phyloP scores from a whole-genome alignment of 1,140 invertebrate genomes.

The Drosophila punjabiensis region DNA sequence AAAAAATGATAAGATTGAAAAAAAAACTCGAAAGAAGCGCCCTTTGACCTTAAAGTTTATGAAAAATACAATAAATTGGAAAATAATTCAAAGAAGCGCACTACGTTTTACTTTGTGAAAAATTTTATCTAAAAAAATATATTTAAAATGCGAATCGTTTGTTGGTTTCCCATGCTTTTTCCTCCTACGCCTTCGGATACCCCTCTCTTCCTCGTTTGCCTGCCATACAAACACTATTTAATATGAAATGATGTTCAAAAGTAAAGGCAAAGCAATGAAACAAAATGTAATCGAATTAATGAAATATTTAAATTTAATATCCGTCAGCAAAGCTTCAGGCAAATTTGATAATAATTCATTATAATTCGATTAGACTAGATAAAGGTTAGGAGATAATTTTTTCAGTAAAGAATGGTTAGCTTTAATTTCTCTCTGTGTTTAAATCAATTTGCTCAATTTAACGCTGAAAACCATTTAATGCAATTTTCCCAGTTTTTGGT shows the following conservation, averaged over 20 bases:
- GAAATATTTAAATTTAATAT: background rate
- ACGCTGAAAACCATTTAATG: constrained; percentile 15
- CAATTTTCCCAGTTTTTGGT: constrained; percentile 15
- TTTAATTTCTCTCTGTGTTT: background rate
- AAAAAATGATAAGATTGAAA: no score
- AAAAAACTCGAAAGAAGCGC: no score
- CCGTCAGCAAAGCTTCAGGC: background rate
- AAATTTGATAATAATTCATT: no score
- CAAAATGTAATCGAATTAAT: background rate
- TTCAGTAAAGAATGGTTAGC: background rate
- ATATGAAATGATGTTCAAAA: background rate
- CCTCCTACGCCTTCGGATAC: no score
- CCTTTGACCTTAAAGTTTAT: no score
- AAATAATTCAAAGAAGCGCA: no score
- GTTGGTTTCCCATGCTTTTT: no score
- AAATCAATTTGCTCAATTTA: constrained; percentile 14
- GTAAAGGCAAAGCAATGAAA: background rate
- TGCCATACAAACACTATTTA: background rate
- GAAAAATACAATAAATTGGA: no score
- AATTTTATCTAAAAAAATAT: no score
- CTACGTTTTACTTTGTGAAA: no score
- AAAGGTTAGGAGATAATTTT: background rate
- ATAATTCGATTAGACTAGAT: background rate
- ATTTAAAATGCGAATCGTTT: no score
- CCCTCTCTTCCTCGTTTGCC: background rate